Conservation (phyloP, 2,797 vertebrate species). For the Hydrolagus colliei region DNA sequence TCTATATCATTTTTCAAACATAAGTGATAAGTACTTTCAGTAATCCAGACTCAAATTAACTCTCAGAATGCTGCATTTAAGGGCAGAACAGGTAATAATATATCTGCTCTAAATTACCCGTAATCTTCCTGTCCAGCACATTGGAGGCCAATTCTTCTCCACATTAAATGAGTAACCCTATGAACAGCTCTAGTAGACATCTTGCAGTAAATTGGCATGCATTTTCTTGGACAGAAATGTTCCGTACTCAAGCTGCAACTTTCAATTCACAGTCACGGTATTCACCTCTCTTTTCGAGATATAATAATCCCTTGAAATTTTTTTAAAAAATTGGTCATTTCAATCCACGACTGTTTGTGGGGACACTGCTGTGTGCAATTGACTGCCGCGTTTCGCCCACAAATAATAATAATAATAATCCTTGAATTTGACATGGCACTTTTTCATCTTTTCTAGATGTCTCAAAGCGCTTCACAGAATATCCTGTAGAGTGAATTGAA, state of each 20-base stretch:
- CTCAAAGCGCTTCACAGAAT: too few relatives aligned
- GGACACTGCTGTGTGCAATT: too few relatives aligned
- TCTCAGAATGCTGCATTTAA: neutral
- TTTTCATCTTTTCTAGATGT: too few relatives aligned
- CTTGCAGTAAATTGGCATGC: neutral
- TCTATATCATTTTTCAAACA: slow-evolving; percentile 2
- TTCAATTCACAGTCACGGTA: neutral
- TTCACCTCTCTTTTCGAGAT: neutral
- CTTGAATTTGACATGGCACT: too few relatives aligned
- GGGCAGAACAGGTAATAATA: neutral
- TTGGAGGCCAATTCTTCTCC: neutral
- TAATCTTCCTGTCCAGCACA: slow-evolving; percentile 22
- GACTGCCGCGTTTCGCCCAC: too few relatives aligned
- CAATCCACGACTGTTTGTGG: too few relatives aligned
- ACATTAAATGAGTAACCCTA: neutral
- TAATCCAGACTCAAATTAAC: neutral
- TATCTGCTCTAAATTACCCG: slow-evolving; percentile 23
- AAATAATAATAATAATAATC: too few relatives aligned
- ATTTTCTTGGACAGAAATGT: slow-evolving; percentile 2
- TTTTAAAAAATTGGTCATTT: neutral
- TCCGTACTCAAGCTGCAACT: neutral
- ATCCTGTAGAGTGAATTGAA: too few relatives aligned
- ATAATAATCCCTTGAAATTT: neutral
- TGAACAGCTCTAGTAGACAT: neutral
- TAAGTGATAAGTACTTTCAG: neutral